These are phyloP conservation scores for Lytechinus variegatus DNA, from an alignment of 35 echinoderm and acorn worm genomes.

Conservation along the genomic window DNA sequence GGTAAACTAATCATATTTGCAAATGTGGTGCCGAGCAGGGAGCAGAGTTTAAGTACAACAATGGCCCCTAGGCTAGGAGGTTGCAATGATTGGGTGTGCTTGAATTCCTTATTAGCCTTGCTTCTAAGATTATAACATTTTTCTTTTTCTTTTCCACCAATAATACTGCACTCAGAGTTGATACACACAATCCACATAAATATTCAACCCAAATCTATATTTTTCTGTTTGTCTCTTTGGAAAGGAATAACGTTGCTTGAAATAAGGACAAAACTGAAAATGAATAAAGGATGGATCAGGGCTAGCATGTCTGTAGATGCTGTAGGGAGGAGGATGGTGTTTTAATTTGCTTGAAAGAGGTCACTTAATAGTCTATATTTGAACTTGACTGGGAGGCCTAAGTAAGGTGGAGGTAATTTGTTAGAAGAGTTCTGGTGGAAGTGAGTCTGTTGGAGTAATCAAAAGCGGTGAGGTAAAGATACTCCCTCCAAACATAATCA, in stretches of 20 bases:
- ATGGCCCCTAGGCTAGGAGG: not conserved
- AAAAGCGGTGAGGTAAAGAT: not conserved
- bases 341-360: conserved; percentile 20
- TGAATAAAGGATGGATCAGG: not conserved
- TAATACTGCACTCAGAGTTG: not conserved
- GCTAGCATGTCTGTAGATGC: not conserved
- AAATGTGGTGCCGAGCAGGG: conserved; percentile 6
- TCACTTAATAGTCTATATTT: conserved; percentile 7
- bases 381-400: not conserved
- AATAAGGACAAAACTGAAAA: not conserved
- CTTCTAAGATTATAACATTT: not conserved
- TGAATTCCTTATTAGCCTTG: not conserved
- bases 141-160: not conserved
- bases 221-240: not conserved
- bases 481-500: not conserved
- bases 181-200: not conserved
- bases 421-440: no score
- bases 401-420: not conserved
- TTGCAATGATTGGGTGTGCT: not conserved
- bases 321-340: not conserved
- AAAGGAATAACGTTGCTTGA: not conserved
- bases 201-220: not conserved
- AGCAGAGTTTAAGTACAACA: not conserved
- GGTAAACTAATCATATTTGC: conserved; percentile 44
- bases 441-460: not conserved